Percentiles rank a stretch among this genome's conserved stretches.
Conservation (phyloP, 2,797 vertebrate genomes). For the Tauraco hartlaubi region DNA sequence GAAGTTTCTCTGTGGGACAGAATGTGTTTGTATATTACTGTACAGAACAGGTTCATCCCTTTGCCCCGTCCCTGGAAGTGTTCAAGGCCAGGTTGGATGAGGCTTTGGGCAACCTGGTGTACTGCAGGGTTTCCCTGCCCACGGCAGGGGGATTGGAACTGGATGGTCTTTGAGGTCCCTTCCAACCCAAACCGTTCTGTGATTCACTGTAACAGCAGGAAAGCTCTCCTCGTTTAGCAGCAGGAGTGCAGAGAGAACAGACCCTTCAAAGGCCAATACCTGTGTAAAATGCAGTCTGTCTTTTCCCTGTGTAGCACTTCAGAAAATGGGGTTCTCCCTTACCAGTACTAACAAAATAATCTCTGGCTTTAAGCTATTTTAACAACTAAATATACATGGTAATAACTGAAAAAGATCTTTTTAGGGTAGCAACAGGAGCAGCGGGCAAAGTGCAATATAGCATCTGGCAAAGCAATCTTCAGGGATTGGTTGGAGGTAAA, state of each 20-base stretch:
- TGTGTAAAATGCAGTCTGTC: neutral
- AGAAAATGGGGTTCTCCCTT: neutral
- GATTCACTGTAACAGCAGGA: neutral
- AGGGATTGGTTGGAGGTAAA: neutral
- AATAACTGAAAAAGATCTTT: neutral
- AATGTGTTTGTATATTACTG: accelerated
- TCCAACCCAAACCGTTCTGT: too few relatives aligned
- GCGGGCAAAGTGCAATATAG: neutral
- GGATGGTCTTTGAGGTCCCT: too few relatives aligned
- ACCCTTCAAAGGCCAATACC: neutral
- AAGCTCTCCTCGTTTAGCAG: neutral
- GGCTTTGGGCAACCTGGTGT: too few relatives aligned
- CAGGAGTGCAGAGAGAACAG: neutral
- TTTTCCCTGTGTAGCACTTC: neutral
- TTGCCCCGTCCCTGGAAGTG: too few relatives aligned
- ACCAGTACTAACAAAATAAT: neutral
- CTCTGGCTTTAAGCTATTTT: neutral
- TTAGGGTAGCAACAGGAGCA: neutral
- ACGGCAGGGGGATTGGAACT: too few relatives aligned
- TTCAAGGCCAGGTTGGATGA: too few relatives aligned
- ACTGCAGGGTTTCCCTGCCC: too few relatives aligned
- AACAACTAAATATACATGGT: neutral
- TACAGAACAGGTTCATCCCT: neutral
- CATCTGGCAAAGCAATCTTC: neutral
- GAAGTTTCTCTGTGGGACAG: neutral